Base-by-base conservation (phyloP, 2,113 vertebrate genomes). In the Corythaeola cristata region DNA sequence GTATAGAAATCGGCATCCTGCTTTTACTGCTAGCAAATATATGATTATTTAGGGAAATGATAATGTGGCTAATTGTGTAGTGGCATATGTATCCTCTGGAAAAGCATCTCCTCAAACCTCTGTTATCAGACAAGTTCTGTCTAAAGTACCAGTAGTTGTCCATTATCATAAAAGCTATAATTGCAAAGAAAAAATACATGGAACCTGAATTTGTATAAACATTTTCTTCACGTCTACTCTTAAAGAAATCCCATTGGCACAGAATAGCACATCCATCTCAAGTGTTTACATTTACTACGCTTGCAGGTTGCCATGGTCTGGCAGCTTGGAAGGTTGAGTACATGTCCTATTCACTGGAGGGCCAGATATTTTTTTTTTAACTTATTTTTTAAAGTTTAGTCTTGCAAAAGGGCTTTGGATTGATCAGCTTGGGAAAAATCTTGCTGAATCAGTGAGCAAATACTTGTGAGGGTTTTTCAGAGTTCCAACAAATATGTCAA, bases 241-340 rank as follows among this genome's bases (percentile, higher is more conserved):
- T 67, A 9, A 28, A 67, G 90, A 41, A 59, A n/a, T 37, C 59
- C 60, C 50, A 1, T 2, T 2, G 33, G 56, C 56, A 9, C 55
- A 28, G 59, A 41, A 3, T 0, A 45, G 93, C 33, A 15, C 59
- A 12, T 64, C 71, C 58, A 3, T 12, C 30, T n/a, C 26, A 4
- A 22, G 59, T 4, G n/a, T 5, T 22, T 7, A 3, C 35, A 2
- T 5, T 17, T 15, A 7, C 67, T 30, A 3, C n/a, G 0, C 35
- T 28, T 17, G 60, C 24, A 28, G 12, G 7, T 17, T 50, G 74
- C 27, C 10, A 2, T 4, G 85, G 18, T 33, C 80, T 49, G 69
- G 47, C 41, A 58, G 64, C 41, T 64, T 4, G 32, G 72, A 21
- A n/a, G 49, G 41, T 4, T 37, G 50, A 75, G 78, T 6, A 30